Conservation (phyloP, 2,797 vertebrate genomes). For the Carduelis carduelis region DNA sequence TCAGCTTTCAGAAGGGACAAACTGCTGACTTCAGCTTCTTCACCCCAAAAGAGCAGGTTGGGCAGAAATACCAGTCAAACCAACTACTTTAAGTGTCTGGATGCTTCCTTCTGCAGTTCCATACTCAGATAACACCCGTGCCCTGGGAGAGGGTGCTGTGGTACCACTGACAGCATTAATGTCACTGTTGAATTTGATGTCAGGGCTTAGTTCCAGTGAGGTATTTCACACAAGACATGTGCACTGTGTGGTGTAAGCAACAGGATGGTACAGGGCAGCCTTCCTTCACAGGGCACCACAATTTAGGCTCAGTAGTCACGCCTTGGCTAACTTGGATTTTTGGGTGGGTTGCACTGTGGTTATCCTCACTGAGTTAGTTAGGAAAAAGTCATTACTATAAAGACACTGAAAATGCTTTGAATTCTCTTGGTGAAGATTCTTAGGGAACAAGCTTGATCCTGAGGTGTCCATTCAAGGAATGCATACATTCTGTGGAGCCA, state of each 20-base stretch:
- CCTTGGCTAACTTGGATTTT: not conserved
- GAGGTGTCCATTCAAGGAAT: not conserved
- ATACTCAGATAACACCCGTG: not conserved
- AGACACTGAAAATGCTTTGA: not conserved
- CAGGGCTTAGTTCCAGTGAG: not conserved
- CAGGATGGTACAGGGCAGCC: not conserved
- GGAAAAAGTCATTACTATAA: not conserved
- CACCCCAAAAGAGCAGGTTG: not conserved
- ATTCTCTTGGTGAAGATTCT: not conserved
- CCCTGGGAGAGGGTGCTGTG: conserved; percentile 6
- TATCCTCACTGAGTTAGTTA: not conserved
- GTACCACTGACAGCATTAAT: not conserved
- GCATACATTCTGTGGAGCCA: not conserved
- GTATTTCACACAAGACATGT: not conserved
- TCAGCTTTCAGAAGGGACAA: not conserved
- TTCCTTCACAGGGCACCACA: not conserved
- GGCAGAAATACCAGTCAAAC: not conserved
- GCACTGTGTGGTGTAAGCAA: not conserved
- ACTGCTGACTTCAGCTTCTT: not conserved
- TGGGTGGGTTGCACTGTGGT: not conserved
- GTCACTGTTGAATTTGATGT: not conserved
- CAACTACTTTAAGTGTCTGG: not conserved
- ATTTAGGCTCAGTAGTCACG: not conserved
- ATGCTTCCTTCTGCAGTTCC: not conserved
- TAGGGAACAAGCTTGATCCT: not conserved